phyloP scores from a whole-genome alignment of 1,140 invertebrate genomes.

The Nymphalis io region DNA sequence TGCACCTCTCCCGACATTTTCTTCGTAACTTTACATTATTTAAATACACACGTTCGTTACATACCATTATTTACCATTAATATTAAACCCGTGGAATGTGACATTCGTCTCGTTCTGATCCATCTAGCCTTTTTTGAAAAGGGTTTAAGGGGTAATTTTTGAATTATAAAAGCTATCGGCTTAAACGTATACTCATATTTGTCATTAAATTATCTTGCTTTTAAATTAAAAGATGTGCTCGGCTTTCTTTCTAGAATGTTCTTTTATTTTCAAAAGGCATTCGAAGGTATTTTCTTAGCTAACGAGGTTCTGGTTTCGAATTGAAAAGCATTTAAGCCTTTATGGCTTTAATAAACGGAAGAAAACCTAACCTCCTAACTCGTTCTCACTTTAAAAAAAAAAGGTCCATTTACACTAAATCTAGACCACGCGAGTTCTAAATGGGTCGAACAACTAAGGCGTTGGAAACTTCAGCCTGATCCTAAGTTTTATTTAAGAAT shows the following conservation, averaged over 20 bases:
- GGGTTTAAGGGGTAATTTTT: neutral
- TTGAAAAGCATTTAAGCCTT: neutral
- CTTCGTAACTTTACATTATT: too few species aligned
- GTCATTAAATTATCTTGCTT: too few species aligned
- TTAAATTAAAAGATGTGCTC: too few species aligned
- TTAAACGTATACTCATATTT: too few species aligned
- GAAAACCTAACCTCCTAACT: neutral
- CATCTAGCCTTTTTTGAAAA: neutral
- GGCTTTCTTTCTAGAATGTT: too few species aligned
- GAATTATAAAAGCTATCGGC: too few species aligned
- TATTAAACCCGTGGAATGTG: neutral
- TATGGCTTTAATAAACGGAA: neutral
- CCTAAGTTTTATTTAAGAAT: slow-evolving; percentile 3
- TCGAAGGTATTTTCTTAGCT: too few species aligned
- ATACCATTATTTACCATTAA: neutral
- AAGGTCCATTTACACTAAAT: slow-evolving; percentile 15
- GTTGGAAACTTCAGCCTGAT: slow-evolving; percentile 9
- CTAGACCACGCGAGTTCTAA: slow-evolving; percentile 19
- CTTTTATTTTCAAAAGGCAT: too few species aligned
- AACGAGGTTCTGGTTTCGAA: too few species aligned
- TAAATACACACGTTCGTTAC: too few species aligned
- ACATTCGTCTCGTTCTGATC: neutral
- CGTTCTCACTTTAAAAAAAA: neutral
- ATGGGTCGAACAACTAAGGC: slow-evolving; percentile 17
- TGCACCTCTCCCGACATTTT: too few species aligned